Conservation (phyloP, 2,888 invertebrate genomes). For the Apeira syringaria region DNA sequence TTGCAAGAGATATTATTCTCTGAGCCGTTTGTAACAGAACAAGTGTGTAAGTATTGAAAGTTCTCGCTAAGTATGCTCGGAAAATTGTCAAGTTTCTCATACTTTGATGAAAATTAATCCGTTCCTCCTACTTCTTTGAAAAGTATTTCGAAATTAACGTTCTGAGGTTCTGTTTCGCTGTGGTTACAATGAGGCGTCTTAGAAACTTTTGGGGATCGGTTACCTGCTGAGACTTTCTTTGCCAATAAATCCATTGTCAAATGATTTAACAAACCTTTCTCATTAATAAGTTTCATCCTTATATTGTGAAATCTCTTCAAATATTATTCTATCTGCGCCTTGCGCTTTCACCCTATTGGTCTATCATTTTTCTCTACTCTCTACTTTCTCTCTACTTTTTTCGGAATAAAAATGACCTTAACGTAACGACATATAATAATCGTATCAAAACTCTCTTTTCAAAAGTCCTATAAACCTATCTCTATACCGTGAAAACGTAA, state of each 20-base stretch:
- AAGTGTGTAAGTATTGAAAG: slow-evolving; percentile 30
- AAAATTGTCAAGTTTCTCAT: slow-evolving; percentile 8
- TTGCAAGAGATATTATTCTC: slow-evolving; percentile 29
- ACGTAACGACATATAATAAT: too few species aligned
- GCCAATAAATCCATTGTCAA: slow-evolving; percentile 12
- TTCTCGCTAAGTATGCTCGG: slow-evolving; percentile 16
- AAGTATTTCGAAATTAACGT: slow-evolving; percentile 13
- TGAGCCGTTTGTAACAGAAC: slow-evolving; percentile 19
- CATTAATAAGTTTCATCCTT: too few species aligned
- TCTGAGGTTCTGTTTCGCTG: slow-evolving; percentile 10
- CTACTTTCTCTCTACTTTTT: too few species aligned
- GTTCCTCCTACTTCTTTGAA: slow-evolving; percentile 4
- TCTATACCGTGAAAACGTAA: too few species aligned
- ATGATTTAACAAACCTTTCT: neutral
- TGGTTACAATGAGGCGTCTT: slow-evolving; percentile 3
- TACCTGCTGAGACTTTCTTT: neutral
- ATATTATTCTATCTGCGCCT: too few species aligned
- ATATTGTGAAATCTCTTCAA: too few species aligned
- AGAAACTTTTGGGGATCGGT: slow-evolving; percentile 2
- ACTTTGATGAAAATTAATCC: slow-evolving; percentile 9
- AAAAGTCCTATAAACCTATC: too few species aligned
- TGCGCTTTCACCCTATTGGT: too few species aligned
- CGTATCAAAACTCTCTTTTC: too few species aligned
- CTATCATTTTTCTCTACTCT: too few species aligned
- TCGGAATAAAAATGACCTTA: too few species aligned